Base-by-base conservation (phyloP, 2,797 vertebrate species). In the Sparus aurata region DNA sequence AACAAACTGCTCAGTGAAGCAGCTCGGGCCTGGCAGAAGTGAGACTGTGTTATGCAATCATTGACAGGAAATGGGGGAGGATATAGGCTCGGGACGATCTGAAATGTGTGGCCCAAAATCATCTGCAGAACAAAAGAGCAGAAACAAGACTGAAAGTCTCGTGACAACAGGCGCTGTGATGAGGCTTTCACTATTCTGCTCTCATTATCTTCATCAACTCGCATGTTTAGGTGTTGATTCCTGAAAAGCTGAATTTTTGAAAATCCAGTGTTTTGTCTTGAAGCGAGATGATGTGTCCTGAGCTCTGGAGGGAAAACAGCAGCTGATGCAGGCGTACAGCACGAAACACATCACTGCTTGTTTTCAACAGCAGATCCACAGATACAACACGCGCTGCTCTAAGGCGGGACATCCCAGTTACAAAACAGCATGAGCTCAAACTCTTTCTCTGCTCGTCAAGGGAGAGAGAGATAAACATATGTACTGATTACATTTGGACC, bases 1-100 rank as follows among this genome's bases (percentile, higher is more conserved):
- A 69, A 55, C 30, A 50, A 80, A 80, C 53, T 27, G 23, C 73
- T 70, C 61, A 50, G 17, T 64, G 10, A 60, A 67, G 72, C 62
- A 69, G 74, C 47, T 66, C 61, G 7, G 34, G 54, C 46, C 52
- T 80, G 76, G 89, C 83, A 91, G 88, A 89, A 89, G 87, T 80
- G 70, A 86, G 47, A 89, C 41, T 54, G 66, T 47, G 71, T 95
- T 93, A 80, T 61, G 89, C 75, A 93, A 93, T 73, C 64, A 16
- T 12, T 67, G 34, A 85, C 82, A 94, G 91, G 89, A 93, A 90
- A 82, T 65, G 80, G 72, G 68, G 91, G 86, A 82, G 87, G 87
- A 87, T 75, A 84, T 43, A 62, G 22, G 38, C 64, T 66, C 17
- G 0, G 49, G 80, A 88, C 34, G 38, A 88, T 71, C 53, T 3